Percentiles rank a stretch among this genome's conserved stretches.
These are phyloP conservation scores for Felis chaus DNA, from an alignment of 2,113 vertebrate genomes.

Conservation along the genomic window DNA sequence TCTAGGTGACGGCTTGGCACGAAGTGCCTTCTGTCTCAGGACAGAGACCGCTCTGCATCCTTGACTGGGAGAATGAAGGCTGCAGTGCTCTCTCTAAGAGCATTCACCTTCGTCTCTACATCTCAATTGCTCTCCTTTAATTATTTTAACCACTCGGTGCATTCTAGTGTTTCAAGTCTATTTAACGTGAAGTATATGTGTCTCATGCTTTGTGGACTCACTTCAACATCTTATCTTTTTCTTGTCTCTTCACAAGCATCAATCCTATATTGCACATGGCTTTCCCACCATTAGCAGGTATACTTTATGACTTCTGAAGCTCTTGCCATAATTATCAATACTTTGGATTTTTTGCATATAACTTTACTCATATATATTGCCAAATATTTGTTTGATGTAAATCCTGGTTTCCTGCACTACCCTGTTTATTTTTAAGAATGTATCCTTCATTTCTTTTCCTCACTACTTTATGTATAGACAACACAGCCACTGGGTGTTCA, in stretches of 20 bases:
- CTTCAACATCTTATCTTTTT: slow-evolving; percentile 15
- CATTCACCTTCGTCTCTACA: slow-evolving; percentile 73
- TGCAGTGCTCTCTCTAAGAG: slow-evolving; percentile 57
- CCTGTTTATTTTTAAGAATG: neutral
- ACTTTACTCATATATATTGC: slow-evolving; percentile 23
- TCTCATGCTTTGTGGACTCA: slow-evolving; percentile 47
- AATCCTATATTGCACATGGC: neutral
- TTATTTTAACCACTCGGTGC: slow-evolving; percentile 78
- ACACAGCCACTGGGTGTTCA: neutral
- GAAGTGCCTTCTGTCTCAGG: slow-evolving; percentile 63
- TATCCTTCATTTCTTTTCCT: neutral
- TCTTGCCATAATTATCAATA: neutral
- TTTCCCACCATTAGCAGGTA: neutral
- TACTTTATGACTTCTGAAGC: neutral
- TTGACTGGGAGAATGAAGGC: slow-evolving; percentile 65
- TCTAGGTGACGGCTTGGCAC: slow-evolving; percentile 63
- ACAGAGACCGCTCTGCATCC: slow-evolving; percentile 58
- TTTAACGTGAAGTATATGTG: slow-evolving; percentile 72
- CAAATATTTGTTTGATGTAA: slow-evolving; percentile 33
- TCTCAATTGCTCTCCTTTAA: slow-evolving; percentile 81
- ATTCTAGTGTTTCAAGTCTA: slow-evolving; percentile 72
- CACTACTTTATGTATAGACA: neutral
- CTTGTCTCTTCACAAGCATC: slow-evolving; percentile 24
- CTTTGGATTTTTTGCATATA: slow-evolving; percentile 37
- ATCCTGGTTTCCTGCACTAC: neutral